Conservation (phyloP, 2,797 vertebrate species). For the Balearica regulorum region DNA sequence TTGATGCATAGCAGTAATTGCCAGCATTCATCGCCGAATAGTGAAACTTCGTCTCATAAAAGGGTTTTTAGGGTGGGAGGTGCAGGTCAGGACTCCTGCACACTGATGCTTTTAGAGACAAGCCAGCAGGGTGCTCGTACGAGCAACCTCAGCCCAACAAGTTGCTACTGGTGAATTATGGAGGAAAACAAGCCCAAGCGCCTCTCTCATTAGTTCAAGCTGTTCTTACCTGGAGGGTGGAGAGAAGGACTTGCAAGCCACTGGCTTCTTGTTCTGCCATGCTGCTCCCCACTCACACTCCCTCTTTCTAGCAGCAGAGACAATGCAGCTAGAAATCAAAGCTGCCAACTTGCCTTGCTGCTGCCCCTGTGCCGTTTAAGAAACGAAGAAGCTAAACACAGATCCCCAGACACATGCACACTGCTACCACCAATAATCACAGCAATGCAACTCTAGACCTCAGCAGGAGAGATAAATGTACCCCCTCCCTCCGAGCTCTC, state of each 20-base stretch:
- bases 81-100: background rate
- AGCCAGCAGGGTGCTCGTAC: background rate
- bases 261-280: conserved; percentile 83
- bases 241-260: conserved; percentile 87
- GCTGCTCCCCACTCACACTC: conserved; percentile 61
- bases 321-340: conserved; percentile 45
- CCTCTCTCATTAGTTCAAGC: conserved; percentile 20
- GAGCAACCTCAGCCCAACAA: background rate
- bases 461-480: conserved; percentile 67
- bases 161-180: background rate
- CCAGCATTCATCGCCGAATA: background rate
- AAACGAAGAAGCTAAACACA: conserved; percentile 56
- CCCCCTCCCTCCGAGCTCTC: conserved; percentile 67
- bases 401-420: conserved; percentile 68
- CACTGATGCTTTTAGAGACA: background rate
- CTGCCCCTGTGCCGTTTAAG: conserved; percentile 60
- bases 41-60: conserved; percentile 4
- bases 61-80: conserved; percentile 18
- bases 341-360: conserved; percentile 68
- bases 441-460: conserved; percentile 76
- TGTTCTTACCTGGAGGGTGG: conserved; percentile 86
- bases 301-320: conserved; percentile 52
- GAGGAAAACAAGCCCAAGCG: background rate
- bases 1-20: background rate
- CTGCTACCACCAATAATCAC: conserved; percentile 68